Evolutionary conservation across 92 coral and sea anemone genomes (phyloP).

Genomic region (Bergia puertoricense): DNA sequence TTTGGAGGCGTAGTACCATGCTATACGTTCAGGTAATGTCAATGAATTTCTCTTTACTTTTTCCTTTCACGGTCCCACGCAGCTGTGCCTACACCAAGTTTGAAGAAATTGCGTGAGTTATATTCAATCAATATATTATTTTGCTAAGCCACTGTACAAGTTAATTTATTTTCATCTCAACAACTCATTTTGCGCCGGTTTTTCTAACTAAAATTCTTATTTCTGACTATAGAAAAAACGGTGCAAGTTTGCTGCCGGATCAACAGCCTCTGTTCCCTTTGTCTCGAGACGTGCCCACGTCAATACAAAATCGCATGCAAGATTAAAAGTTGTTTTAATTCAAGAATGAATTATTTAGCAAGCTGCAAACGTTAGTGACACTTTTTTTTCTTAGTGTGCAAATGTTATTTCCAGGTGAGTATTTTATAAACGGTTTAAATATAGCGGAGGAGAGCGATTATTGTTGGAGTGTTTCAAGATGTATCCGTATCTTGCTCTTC

Average conservation of each 20-base stretch:
- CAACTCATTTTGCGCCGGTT: background rate
- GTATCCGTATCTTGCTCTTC: background rate
- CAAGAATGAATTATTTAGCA: background rate
- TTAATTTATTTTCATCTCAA: background rate
- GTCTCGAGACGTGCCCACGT: background rate
- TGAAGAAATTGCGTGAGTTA: background rate
- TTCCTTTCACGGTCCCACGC: background rate
- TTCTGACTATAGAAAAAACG: too few relatives aligned
- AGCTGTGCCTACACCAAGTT: background rate
- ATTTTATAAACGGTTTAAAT: background rate
- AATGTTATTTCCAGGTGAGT: background rate
- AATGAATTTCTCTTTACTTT: background rate
- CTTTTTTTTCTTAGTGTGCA: background rate
- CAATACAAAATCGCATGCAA: background rate
- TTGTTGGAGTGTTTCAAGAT: background rate
- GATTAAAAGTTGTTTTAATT: too few relatives aligned
- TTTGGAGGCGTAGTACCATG: background rate
- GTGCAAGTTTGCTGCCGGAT: background rate
- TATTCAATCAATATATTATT: too few relatives aligned
- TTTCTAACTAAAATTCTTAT: too few relatives aligned
- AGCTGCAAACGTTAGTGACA: background rate
- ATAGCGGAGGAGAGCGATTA: background rate
- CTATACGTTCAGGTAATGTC: too few relatives aligned
- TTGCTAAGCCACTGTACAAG: background rate
- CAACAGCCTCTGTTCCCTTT: background rate